Evolutionary conservation across 2,888 invertebrate genomes (phyloP).

Genomic region (Aleiodes leptofemur): DNA sequence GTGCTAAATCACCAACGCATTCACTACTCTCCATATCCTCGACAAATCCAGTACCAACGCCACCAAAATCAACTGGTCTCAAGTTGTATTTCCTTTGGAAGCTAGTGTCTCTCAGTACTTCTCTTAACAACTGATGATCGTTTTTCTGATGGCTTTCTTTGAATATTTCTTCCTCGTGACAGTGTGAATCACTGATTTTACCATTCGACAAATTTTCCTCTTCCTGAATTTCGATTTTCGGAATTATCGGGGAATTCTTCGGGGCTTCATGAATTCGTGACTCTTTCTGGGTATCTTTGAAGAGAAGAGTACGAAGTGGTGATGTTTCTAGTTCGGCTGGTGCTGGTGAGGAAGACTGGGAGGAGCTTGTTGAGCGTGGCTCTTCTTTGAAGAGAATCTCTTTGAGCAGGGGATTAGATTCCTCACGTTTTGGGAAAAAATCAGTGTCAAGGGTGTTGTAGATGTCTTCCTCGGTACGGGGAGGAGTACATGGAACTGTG

Average conservation of each 20-base stretch:
- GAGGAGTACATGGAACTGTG: slow-evolving; percentile 73
- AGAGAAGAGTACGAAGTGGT: slow-evolving; percentile 68
- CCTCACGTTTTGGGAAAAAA: slow-evolving; percentile 70
- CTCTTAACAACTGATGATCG: slow-evolving; percentile 86
- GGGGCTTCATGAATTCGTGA: slow-evolving; percentile 47
- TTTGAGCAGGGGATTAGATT: slow-evolving; percentile 67
- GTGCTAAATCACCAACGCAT: slow-evolving; percentile 78
- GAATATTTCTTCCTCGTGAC: slow-evolving; percentile 65
- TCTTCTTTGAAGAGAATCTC: slow-evolving; percentile 73
- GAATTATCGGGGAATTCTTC: slow-evolving; percentile 48
- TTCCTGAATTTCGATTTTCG: slow-evolving; percentile 71
- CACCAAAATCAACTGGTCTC: slow-evolving; percentile 84
- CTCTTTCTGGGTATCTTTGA: slow-evolving; percentile 58
- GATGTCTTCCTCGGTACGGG: slow-evolving; percentile 72
- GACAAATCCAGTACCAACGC: slow-evolving; percentile 76
- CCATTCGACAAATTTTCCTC: slow-evolving; percentile 65
- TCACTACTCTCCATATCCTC: slow-evolving; percentile 82
- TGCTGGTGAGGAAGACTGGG: slow-evolving; percentile 43
- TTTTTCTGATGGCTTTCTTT: slow-evolving; percentile 63
- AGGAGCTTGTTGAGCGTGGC: slow-evolving; percentile 57
- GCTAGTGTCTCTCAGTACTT: slow-evolving; percentile 89
- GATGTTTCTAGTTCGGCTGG: slow-evolving; percentile 39
- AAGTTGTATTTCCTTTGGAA: slow-evolving; percentile 91
- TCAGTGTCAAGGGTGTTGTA: slow-evolving; percentile 72
- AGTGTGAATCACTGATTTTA: slow-evolving; percentile 48